These are phyloP conservation scores for Eumaeus atala DNA, from an alignment of 1,140 invertebrate genomes.

Conservation along the genomic window DNA sequence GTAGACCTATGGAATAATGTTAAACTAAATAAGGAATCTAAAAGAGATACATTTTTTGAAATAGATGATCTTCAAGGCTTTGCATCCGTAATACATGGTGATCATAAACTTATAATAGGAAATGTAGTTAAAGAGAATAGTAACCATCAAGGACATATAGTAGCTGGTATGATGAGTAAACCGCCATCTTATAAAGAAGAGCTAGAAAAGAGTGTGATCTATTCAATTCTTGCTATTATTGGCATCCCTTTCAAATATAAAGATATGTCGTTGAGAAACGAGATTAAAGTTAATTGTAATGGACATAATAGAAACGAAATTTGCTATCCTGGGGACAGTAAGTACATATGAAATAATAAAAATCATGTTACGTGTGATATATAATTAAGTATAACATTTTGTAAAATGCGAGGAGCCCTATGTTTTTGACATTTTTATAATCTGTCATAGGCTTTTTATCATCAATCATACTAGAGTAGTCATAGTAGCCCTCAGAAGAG, in stretches of 20 bases:
- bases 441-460: no score
- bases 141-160: conserved; percentile 42
- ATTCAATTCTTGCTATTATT: conserved; percentile 34
- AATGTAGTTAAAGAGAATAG: conserved; percentile 28
- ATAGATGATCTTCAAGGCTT: conserved; percentile 49
- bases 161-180: conserved; percentile 37
- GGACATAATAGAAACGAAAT: conserved; percentile 6
- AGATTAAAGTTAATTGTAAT: conserved; percentile 38
- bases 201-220: conserved; percentile 39
- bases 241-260: conserved; percentile 28
- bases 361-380: no score
- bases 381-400: no score
- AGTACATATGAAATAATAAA: no score
- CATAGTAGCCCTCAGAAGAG: no score
- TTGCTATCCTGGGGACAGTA: conserved; percentile 45
- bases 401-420: no score
- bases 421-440: no score
- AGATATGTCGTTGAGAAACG: conserved; percentile 31
- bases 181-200: conserved; percentile 37
- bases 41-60: conserved; percentile 45
- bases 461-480: no score
- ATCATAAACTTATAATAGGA: conserved; percentile 54
- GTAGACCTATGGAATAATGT: conserved; percentile 50
- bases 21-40: conserved; percentile 34
- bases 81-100: conserved; percentile 38